Percentiles rank a stretch among this genome's conserved stretches.
These are phyloP conservation scores for Amblyteles armatorius DNA, from an alignment of 2,888 invertebrate genomes.

Conservation along the genomic window DNA sequence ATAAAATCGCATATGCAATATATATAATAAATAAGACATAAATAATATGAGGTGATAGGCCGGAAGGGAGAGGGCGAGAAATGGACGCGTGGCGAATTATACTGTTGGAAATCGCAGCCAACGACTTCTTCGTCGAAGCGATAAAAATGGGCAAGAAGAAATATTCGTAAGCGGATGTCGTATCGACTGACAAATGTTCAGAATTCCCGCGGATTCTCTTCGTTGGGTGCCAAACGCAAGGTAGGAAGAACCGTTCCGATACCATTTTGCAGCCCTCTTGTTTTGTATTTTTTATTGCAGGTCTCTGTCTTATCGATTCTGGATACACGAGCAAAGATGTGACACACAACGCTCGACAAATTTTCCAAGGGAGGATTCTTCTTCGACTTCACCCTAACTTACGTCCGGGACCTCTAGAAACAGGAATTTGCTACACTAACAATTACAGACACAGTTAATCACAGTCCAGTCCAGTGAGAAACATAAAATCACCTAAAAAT, in stretches of 20 bases:
- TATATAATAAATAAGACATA: not conserved
- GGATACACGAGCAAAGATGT: no score
- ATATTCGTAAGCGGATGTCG: not conserved
- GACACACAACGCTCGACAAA: not conserved
- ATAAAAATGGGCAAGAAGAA: not conserved
- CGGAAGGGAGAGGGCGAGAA: not conserved
- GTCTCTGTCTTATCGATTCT: no score
- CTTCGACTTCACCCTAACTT: no score
- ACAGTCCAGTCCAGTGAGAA: no score
- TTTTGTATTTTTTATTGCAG: no score
- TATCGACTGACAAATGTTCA: slow-evolving; percentile 19
- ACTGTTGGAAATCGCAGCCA: not conserved
- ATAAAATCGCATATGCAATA: slow-evolving; percentile 74
- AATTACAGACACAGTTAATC: no score
- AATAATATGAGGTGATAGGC: not conserved
- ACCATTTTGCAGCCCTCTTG: no score
- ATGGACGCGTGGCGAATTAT: not conserved
- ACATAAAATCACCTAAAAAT: no score
- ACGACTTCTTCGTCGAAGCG: not conserved
- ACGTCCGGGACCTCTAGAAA: no score
- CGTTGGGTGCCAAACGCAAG: not conserved
- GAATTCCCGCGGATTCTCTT: not conserved
- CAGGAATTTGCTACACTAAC: no score
- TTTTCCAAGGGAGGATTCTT: no score
- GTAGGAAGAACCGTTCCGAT: not conserved